Evolutionary conservation across 2,888 invertebrate genomes (phyloP), one percentile per base, ranked within the genome.

Genomic region (Chymomyza caudatula): DNA sequence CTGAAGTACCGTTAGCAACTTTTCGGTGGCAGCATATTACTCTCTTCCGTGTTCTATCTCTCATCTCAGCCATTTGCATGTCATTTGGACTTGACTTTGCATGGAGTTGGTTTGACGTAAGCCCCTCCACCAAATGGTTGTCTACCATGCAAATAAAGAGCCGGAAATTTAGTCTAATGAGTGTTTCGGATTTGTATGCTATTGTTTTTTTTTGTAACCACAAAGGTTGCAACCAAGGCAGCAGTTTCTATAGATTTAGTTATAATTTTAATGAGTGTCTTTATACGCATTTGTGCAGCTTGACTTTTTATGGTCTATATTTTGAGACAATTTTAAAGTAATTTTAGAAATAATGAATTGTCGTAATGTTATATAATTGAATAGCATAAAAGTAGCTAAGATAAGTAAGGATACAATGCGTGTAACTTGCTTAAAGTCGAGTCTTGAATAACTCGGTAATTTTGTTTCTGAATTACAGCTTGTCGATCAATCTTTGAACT

Each of bases 61-160:
- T 69, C 71, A 69, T 71, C 71, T 64, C 47, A 67, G 73, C 71
- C 73, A 81, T 81, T 81, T 81, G 80, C 85, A 81, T 83, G 85
- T 77, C 80, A 81, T 85, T 81, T 85, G 60, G 77, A 79, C 67
- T 81, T 81, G 29, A 37, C 29, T 37, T 37, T 37, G 29, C 1
- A 37, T 37, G 29, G 11, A 37, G 8, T 37, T 37, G 0, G 29
- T 11, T 37, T 8, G 53, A 63, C 63, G 67, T 65, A 65, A 75
- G 69, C 79, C 80, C 80, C 66, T 64, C 69, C 73, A 70, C 85
- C 69, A 79, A 73, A 68, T 79, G 82, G 79, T 78, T 77, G 64
- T 47, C 65, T 47, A 67, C 77, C 83, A 83, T 75, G 83, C 69
- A 75, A 85, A 85, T 82, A 72, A 73, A 22, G 11, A 37, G 8